Evolutionary conservation across 2,113 vertebrate genomes (phyloP).

Genomic region (Prietella phreatophila): DNA sequence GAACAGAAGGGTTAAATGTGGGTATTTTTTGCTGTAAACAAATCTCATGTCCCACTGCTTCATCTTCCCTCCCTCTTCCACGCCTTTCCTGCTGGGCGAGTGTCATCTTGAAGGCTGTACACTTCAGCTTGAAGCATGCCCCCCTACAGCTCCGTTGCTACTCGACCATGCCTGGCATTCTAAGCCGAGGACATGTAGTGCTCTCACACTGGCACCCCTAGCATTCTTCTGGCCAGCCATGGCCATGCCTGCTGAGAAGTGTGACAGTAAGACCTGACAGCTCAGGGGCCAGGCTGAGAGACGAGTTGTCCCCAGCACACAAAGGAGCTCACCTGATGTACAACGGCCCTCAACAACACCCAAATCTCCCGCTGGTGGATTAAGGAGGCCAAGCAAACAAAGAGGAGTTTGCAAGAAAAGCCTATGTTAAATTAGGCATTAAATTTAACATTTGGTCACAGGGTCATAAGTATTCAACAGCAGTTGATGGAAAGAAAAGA

Average conservation of each 20-base stretch:
- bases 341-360: conserved; percentile 61
- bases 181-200: conserved; percentile 54
- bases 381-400: conserved; percentile 66
- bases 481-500: conserved; percentile 57
- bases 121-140: conserved; percentile 37
- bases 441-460: conserved; percentile 71
- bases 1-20: neutral
- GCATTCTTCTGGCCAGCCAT: conserved; percentile 62
- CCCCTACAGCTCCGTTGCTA: conserved; percentile 64
- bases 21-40: conserved; percentile 19
- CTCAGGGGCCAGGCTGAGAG: conserved; percentile 70
- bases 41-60: neutral
- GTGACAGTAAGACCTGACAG: conserved; percentile 76
- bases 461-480: conserved; percentile 70
- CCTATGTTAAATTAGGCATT: conserved; percentile 78
- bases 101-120: conserved; percentile 43
- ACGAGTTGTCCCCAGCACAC: conserved; percentile 67
- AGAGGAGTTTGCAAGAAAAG: conserved; percentile 64
- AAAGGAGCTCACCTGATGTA: conserved; percentile 63
- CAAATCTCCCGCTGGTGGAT: conserved; percentile 61
- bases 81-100: conserved; percentile 29
- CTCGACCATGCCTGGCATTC: conserved; percentile 72
- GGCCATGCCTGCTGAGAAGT: conserved; percentile 69
- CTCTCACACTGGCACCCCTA: conserved; percentile 67
- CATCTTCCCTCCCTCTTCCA: neutral